Conservation (phyloP, 2,113 vertebrate genomes). For the Talpa occidentalis region DNA sequence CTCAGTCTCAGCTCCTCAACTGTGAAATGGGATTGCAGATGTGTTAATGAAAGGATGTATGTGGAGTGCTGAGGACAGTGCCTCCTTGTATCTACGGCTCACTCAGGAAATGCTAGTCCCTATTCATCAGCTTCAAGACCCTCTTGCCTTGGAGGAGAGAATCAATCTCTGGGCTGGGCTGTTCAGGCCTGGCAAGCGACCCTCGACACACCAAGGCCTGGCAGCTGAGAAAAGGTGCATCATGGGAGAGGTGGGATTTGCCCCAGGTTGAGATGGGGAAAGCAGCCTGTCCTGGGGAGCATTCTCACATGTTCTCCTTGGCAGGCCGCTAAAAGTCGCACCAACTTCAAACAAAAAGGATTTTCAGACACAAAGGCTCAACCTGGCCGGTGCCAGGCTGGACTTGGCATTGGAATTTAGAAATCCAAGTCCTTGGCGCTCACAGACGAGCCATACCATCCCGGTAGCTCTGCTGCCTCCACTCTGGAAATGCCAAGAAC, state of each 20-base stretch:
- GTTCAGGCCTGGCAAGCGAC: not conserved
- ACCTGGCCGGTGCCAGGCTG: constrained; percentile 86
- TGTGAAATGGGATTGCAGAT: not conserved
- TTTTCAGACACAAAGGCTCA: constrained; percentile 85
- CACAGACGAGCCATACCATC: constrained; percentile 66
- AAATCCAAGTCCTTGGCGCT: constrained; percentile 83
- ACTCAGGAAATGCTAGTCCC: not conserved
- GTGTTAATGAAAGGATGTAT: not conserved
- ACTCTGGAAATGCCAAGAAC: constrained; percentile 68
- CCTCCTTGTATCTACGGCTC: not conserved
- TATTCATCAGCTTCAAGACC: not conserved
- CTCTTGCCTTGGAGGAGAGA: not conserved
- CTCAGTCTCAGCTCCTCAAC: not conserved
- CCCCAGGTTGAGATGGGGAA: constrained; percentile 67
- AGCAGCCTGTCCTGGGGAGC: constrained; percentile 74
- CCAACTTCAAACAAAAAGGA: constrained; percentile 86
- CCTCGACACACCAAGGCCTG: not conserved
- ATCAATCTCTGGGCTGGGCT: not conserved
- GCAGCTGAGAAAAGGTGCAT: constrained; percentile 54
- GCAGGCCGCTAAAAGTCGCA: constrained; percentile 85
- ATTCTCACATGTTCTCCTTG: constrained; percentile 87
- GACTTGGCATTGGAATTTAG: constrained; percentile 84
- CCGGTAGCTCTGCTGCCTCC: constrained; percentile 75
- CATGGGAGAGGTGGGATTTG: not conserved
- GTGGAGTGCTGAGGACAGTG: not conserved